Base-by-base conservation (phyloP, 2,113 vertebrate species). In the Columbina picui region DNA sequence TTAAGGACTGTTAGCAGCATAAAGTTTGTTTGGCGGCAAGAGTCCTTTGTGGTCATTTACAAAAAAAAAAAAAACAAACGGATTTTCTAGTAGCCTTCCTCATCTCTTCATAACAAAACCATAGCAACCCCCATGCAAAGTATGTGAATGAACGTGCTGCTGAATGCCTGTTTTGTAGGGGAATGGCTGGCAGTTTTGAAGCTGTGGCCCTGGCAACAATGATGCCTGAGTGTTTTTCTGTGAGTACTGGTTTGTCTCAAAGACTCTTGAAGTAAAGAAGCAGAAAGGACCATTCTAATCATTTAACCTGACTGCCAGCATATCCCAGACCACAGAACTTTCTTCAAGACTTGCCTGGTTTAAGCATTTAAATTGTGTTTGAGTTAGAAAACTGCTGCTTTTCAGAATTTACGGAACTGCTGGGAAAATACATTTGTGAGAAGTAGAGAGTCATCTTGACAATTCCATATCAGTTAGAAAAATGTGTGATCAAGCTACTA, bases 121-220 rank as follows among this genome's bases (percentile, higher is more conserved):
- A 91, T 96, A 77, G 93, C 93, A 96, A 97, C 93, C 41, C 47
- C 56, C 29, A 91, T 2, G 1, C 64, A 70, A 96, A 91, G 50
- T 65, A 75, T 80, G 75, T 86, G 76, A 96, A 88, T 91, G 68
- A 84, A 47, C 3, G 0, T 90, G 78, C 5, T 88, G 87, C 47
- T 96, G 87, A 96, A 96, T 88, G 92, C 67, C 26, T 91, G 67
- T 88, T 94, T 83, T 93, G 67, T 74, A 88, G 67, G 49, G 67
- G 70, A 91, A 94, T 87, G 93, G 41, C 75, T 96, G 94, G 63
- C 93, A 90, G 32, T 56, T 91, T 83, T 76, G 84, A 59, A 96
- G 41, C 78, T 55, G 82, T 90, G 94, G 50, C 59, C 84, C 75
- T 90, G 68, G 71, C 55, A 94, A 93, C 85, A 88, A 50, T 39